Base-by-base conservation (phyloP, 2,888 invertebrate genomes). In the Bruchidius siliquastri region DNA sequence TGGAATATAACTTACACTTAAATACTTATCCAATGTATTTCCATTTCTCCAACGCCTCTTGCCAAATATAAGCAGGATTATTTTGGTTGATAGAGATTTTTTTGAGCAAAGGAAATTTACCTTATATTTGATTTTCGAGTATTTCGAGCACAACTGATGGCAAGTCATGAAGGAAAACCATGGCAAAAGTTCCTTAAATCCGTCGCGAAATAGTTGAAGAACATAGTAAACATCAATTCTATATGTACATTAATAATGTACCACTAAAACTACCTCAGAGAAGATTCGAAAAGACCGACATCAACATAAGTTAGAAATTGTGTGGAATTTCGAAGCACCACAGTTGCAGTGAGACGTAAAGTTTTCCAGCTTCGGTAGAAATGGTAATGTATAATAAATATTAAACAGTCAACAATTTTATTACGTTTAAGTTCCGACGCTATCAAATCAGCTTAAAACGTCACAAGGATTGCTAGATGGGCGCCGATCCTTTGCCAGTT, bases 351-450 rank as follows among this genome's bases (percentile, higher is more conserved):
- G 69, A 74, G 72, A 67, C 68, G 21, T 70, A 49, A 67, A 72
- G 66, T 72, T 72, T 72, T 32, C 72, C 68, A 74, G 74, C 67
- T 22, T 26, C 21, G 70, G 67, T 21, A 26, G 71, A 66, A 74
- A 72, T 72, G 72, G 74, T 72, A 74, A 74, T 74, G 72, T 71
- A 71, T 72, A 72, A 74, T 74, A 74, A 74, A 74, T 74, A 74
- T 74, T 74, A 70, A 74, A 74, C 72, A 74, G 74, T 67, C 69
- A 67, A 72, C 72, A 72, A 67, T 74, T 74, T 72, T 74, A 74
- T 68, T 70, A 71, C 72, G 70, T 74, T 74, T 70, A 70, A 74
- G 72, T 72, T 22, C 68, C 67, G 68, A 68, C 21, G 67, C 70
- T 68, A 67, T 70, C 72, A 71, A 72, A 72, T 74, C 74, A 74